Evolutionary conservation across 2,888 invertebrate genomes (phyloP).

Genomic region (Lasioglossum calceatum): DNA sequence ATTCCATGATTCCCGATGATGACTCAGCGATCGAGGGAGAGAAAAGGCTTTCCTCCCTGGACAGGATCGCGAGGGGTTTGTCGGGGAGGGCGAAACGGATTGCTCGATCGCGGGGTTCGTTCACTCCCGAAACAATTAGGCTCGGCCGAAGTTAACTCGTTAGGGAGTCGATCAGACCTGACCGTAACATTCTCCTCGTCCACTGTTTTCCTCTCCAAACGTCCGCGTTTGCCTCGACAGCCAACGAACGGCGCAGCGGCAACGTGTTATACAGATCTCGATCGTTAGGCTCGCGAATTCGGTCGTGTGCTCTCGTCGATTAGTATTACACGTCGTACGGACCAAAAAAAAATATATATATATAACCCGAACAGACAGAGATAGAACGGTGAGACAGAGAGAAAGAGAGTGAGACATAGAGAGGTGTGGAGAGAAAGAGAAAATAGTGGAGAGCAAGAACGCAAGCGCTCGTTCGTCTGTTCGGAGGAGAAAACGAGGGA

Average conservation of each 20-base stretch:
- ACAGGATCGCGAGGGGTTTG: constrained; percentile 19
- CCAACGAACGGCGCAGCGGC: not conserved
- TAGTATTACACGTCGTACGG: not conserved
- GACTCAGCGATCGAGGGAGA: not conserved
- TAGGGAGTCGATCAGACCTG: constrained; percentile 42
- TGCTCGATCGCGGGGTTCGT: constrained; percentile 16
- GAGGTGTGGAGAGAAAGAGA: not conserved
- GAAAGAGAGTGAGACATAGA: not conserved
- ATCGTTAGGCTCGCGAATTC: constrained; percentile 14
- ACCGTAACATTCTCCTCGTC: constrained; percentile 60
- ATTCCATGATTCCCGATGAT: not conserved
- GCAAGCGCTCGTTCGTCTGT: constrained; percentile 34
- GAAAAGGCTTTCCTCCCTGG: constrained; percentile 38
- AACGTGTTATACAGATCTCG: not conserved
- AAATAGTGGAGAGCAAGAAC: constrained; percentile 27
- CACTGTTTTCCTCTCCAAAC: constrained; percentile 58
- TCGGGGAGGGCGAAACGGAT: constrained; percentile 4
- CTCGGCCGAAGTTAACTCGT: constrained; percentile 12
- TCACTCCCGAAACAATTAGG: constrained; percentile 15
- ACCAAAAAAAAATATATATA: not conserved
- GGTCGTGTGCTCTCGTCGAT: not conserved
- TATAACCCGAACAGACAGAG: not conserved
- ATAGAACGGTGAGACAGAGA: not conserved
- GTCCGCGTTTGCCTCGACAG: constrained; percentile 20
- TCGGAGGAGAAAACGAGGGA: constrained; percentile 36